These are phyloP conservation scores for Vulpes ferrilata DNA, from an alignment of 2,113 vertebrate genomes.

Conservation along the genomic window DNA sequence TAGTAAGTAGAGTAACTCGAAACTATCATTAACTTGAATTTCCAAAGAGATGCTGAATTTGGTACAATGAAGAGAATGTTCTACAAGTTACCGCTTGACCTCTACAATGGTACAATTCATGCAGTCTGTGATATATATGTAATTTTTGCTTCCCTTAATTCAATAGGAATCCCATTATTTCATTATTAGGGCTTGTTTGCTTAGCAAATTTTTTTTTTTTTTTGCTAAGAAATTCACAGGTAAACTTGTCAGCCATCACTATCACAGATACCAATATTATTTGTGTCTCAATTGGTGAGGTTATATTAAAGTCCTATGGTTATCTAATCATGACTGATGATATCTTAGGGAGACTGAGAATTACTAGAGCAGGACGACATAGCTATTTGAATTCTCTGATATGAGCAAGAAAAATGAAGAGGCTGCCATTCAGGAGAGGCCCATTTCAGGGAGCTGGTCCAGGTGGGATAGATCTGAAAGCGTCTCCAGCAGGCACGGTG, in stretches of 20 bases:
- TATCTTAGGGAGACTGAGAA: neutral
- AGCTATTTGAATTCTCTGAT: neutral
- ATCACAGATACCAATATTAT: neutral
- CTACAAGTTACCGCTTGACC: neutral
- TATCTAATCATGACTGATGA: neutral
- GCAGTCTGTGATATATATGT: neutral
- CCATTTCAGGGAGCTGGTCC: neutral
- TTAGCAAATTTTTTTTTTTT: neutral
- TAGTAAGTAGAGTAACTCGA: neutral
- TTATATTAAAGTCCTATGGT: neutral
- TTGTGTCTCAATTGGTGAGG: neutral
- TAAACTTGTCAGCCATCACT: neutral
- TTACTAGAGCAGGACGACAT: neutral
- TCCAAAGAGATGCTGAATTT: neutral
- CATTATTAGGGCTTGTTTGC: neutral
- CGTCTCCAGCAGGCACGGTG: neutral
- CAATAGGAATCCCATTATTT: slow-evolving; percentile 15
- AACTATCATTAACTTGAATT: neutral
- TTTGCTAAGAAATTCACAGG: neutral
- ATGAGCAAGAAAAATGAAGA: neutral
- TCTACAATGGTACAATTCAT: neutral
- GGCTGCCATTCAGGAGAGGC: neutral
- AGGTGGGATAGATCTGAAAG: neutral
- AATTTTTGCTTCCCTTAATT: neutral
- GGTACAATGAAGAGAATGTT: no score